These are phyloP conservation scores for Trichacis sp. DNA, from an alignment of 2,888 invertebrate genomes.

Conservation along the genomic window DNA sequence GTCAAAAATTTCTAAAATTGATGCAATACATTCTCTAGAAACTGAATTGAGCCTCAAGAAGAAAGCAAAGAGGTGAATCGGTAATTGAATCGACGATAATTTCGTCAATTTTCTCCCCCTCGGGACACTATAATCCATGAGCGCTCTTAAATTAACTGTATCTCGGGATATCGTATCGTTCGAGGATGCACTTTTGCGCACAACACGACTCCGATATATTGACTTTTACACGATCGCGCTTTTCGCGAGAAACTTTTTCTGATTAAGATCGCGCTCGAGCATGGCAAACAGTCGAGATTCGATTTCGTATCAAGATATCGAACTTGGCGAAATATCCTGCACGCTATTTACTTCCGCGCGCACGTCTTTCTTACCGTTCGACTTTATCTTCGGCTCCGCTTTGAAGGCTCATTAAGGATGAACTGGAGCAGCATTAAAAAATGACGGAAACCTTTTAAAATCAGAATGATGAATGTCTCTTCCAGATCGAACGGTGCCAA, in stretches of 20 bases:
- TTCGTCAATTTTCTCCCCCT: background rate
- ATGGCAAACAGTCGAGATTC: background rate
- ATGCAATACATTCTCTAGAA: too few species aligned
- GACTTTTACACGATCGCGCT: background rate
- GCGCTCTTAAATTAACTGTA: background rate
- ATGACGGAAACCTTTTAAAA: too few species aligned
- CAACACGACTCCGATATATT: background rate
- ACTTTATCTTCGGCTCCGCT: constrained; percentile 5
- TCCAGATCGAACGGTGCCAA: too few species aligned
- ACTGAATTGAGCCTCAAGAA: too few species aligned
- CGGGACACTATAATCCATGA: background rate
- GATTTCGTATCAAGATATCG: constrained; percentile 1
- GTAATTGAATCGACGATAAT: too few species aligned
- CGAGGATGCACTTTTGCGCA: background rate
- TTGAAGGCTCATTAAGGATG: constrained; percentile 8
- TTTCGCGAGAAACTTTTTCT: background rate
- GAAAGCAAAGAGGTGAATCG: too few species aligned
- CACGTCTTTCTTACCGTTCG: too few species aligned
- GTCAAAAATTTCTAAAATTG: too few species aligned
- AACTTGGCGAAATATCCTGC: constrained; percentile 1
- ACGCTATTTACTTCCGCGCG: constrained; percentile 8
- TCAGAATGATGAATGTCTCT: too few species aligned
- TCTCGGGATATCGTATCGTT: background rate
- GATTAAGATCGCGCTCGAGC: background rate
- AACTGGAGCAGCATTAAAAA: too few species aligned